phyloP scores from a whole-genome alignment of 2,797 vertebrate species.

The Vultur gryphus region DNA sequence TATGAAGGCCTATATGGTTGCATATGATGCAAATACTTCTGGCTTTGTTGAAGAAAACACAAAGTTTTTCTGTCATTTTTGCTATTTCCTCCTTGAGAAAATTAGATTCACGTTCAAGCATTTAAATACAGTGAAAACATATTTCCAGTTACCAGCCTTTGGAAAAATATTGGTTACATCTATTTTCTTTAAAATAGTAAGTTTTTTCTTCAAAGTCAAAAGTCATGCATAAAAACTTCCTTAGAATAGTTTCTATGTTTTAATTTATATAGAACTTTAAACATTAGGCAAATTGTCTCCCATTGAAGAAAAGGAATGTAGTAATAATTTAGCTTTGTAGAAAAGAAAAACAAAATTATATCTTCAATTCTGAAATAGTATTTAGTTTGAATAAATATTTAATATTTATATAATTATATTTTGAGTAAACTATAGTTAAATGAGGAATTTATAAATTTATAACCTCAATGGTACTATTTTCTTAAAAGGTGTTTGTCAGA shows the following conservation, averaged over 20 bases:
- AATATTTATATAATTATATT: background rate
- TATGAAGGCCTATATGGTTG: background rate
- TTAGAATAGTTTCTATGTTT: background rate
- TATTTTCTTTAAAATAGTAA: background rate
- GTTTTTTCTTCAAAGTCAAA: background rate
- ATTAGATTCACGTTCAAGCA: background rate
- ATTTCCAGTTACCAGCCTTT: background rate
- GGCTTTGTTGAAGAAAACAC: background rate
- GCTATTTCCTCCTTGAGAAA: background rate
- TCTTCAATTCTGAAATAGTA: conserved; percentile 1
- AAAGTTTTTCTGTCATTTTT: background rate
- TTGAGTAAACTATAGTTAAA: background rate
- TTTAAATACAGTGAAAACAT: background rate
- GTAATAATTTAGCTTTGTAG: background rate
- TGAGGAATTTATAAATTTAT: background rate
- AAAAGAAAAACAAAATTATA: background rate
- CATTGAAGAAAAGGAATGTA: background rate
- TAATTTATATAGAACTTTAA: background rate
- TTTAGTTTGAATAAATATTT: background rate
- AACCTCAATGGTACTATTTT: background rate
- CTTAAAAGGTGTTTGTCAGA: background rate
- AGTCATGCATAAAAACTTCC: background rate
- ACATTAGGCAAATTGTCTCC: background rate
- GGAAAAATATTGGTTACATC: background rate
- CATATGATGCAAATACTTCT: background rate